Evolutionary conservation across 64 coral and sea anemone genomes (phyloP), one percentile per base, ranked within the genome.

Genomic region (Acropora tenuis): DNA sequence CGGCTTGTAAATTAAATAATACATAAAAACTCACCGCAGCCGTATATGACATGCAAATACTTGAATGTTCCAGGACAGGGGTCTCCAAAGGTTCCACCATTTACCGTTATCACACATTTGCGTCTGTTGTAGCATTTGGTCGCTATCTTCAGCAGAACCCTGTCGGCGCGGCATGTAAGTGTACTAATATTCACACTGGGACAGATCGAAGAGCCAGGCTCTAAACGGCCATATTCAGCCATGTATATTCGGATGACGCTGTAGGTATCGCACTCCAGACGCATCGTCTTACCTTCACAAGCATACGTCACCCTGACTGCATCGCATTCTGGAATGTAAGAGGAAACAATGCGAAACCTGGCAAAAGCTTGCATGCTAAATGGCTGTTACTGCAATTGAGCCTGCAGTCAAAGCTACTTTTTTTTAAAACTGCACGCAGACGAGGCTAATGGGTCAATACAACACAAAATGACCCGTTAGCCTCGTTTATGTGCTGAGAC

Each of bases 31-130:
- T 91, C 40, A 97, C 95, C 89, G 79, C 95, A 97, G 11, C 60
- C 78, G 81, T 94, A 97, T 55, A 97, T 97, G 46, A 97, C 92
- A 15, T 90, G 78, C 44, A 97, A 75, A 74, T 97, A 97, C 10
- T 97, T 97, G 78, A 88, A 97, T 8, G 95, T 97, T 20, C 88
- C 89, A 3, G 92, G 88, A n/a, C 95, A 97, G 19, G 95, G 92
- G 66, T 97, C 95, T 4, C 83, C 75, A 77, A 97, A 97, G 10
- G 87, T 75, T 12, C 47, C 58, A 47, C 50, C 17, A 48, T 87
- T 86, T 44, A 85, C 92, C 74, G 47, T 94, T 2, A 97, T 60
- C 19, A 87, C 90, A 86, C 95, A 97, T 50, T 49, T 94, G 2
- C n/a, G 43, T 76, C 48, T 91, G 46, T 91, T 91, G 1, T 53